Evolutionary conservation across 1,140 invertebrate species (phyloP), one percentile per base, ranked within the genome.

Genomic region (Drosophila bocqueti): DNA sequence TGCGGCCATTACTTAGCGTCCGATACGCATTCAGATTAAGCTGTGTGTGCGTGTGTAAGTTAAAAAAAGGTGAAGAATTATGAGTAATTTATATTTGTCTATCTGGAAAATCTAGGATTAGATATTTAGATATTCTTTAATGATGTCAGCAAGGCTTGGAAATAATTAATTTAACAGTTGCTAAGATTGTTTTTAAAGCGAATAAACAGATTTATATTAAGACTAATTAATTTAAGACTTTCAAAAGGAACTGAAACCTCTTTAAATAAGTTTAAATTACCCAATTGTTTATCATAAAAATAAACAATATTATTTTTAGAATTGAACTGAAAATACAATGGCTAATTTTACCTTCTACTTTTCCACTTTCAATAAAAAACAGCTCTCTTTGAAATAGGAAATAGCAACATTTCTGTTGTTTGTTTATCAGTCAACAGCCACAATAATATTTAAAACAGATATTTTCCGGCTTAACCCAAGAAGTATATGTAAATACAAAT

Each of bases 1-100:
- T 86, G 71, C 50, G 0, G 75, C 65, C 83, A 86, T 86, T 86
- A 85, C 76, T 84, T 85, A 84, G 79, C 60, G 82, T 68, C 63
- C 52, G 52, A 77, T 83, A 78, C 54, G 71, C 21, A 59, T 31
- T 46, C 16, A 71, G 50, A 82, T 68, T 76, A 64, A 64, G 36
- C 13, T 11, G 31, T 34, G 18, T 26, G 18, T 60, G 38, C 42
- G 2, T 18, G 9, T 18, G 49, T 52, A 16, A 11, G 49, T 29
- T 24, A 9, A 55, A 29, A 60, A 65, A 42, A 40, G 15, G 15
- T 31, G 21, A 55, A 11, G 18, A 71, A 78, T 16, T 68, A 68
- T 59, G 26, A 46, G 7, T 18, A 52, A 66, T 66, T 31, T 16
- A 31, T 11, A 24, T 36, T 3, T 15, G 43, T 66, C 43, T 29